phyloP scores from a whole-genome alignment of 2,797 vertebrate genomes.

The Halcyon chelicuti region DNA sequence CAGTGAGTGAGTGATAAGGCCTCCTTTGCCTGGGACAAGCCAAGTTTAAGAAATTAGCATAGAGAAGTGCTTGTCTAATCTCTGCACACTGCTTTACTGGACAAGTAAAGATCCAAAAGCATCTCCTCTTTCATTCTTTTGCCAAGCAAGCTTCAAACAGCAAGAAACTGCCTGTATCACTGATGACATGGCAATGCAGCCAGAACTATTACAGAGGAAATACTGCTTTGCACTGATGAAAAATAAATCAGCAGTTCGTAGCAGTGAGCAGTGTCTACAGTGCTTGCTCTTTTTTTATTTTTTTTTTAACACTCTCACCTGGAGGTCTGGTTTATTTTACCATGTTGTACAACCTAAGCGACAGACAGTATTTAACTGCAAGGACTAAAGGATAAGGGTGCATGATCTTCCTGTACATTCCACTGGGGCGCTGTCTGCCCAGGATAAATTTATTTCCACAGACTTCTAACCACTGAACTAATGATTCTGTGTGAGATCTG shows the following conservation, averaged over 20 bases:
- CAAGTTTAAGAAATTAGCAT: not conserved
- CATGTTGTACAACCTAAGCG: not conserved
- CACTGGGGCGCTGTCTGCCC: not conserved
- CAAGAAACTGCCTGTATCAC: not conserved
- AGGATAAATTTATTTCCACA: not conserved
- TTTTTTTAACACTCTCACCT: not conserved
- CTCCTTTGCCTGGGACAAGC: not conserved
- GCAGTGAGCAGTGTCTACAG: not conserved
- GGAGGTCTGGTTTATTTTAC: not conserved
- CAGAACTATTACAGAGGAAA: not conserved
- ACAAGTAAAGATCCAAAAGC: not conserved
- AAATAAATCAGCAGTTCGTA: not conserved
- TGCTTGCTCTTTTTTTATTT: not conserved
- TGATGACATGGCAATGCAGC: not conserved
- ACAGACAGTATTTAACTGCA: not conserved
- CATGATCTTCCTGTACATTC: not conserved
- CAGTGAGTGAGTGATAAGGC: not conserved
- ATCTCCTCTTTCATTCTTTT: not conserved
- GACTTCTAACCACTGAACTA: not conserved
- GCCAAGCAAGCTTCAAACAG: not conserved
- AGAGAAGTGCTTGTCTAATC: not conserved
- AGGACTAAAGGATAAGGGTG: not conserved
- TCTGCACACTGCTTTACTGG: not conserved
- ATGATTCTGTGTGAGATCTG: fast-evolving
- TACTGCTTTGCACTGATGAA: not conserved